Evolutionary conservation across 2,888 invertebrate genomes (phyloP).

Genomic region (Aporophyla lueneburgensis): DNA sequence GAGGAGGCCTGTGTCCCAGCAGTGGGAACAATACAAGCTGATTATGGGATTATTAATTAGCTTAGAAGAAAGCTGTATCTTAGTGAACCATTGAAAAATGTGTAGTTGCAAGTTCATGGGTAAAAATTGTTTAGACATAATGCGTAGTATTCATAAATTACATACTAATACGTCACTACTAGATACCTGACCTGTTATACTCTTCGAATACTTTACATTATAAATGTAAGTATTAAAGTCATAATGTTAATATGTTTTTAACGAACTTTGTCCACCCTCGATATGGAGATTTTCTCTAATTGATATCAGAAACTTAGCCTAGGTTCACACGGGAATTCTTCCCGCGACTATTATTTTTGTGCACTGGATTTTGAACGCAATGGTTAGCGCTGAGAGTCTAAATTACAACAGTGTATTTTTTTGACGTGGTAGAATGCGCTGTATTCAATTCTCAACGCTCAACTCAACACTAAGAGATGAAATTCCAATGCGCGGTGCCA

Average conservation of each 20-base stretch:
- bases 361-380: too few relatives aligned
- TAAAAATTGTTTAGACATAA: not conserved
- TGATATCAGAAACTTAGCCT: not conserved
- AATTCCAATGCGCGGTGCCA: too few relatives aligned
- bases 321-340: too few relatives aligned
- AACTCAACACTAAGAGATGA: too few relatives aligned
- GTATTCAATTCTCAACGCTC: too few relatives aligned
- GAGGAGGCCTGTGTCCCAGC: too few relatives aligned
- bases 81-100: not conserved
- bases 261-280: not conserved
- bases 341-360: too few relatives aligned
- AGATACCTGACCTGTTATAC: constrained; percentile 6
- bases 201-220: not conserved
- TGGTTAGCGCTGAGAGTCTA: too few relatives aligned
- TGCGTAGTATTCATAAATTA: not conserved
- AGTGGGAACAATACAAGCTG: too few relatives aligned
- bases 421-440: too few relatives aligned
- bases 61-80: not conserved
- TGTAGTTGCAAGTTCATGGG: not conserved
- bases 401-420: too few relatives aligned
- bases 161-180: not conserved
- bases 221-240: not conserved
- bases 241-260: not conserved
- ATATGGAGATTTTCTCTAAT: not conserved
- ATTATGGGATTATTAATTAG: too few relatives aligned